Evolutionary conservation across 2,797 vertebrate species (phyloP).

Genomic region (Synaphobranchus kaupii): DNA sequence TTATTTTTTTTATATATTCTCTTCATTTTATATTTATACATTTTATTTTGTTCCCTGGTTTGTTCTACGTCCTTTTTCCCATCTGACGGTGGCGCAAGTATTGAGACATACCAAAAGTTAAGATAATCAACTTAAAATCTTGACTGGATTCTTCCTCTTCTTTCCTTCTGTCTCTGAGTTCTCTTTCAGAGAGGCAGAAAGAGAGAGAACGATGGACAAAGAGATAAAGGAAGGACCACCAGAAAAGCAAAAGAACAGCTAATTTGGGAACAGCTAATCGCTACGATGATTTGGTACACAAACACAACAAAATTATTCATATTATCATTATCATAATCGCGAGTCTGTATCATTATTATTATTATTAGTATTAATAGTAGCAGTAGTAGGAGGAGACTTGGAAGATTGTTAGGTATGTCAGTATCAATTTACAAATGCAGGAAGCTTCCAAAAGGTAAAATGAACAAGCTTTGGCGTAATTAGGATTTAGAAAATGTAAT

Average conservation of each 20-base stretch:
- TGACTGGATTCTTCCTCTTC: conserved; percentile 4
- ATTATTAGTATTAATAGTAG: conserved; percentile 47
- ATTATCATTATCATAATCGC: conserved; percentile 52
- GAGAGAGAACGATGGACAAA: conserved; percentile 34
- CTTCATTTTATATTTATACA: conserved; percentile 41
- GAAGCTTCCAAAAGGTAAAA: conserved; percentile 58
- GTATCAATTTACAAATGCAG: conserved; percentile 69
- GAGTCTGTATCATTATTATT: conserved; percentile 61
- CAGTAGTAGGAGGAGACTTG: conserved; percentile 44
- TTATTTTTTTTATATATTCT: conserved; percentile 34
- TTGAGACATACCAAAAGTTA: not conserved
- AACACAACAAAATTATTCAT: conserved; percentile 51
- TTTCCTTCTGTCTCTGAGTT: conserved; percentile 18
- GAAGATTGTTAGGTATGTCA: conserved; percentile 53
- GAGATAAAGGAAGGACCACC: conserved; percentile 36
- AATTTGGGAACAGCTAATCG: conserved; percentile 49
- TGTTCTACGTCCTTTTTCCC: conserved; percentile 31
- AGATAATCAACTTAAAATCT: not conserved
- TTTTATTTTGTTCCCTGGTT: conserved; percentile 28
- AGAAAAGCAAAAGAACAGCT: conserved; percentile 48
- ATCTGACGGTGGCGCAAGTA: conserved; percentile 10
- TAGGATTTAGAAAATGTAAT: conserved; percentile 57
- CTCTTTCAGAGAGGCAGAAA: conserved; percentile 40
- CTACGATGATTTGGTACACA: conserved; percentile 58
- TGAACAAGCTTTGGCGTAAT: conserved; percentile 61